Percentiles rank a stretch among this genome's conserved stretches.
phyloP scores from a whole-genome alignment of 2,113 vertebrate species.

The Carassius gibelio region DNA sequence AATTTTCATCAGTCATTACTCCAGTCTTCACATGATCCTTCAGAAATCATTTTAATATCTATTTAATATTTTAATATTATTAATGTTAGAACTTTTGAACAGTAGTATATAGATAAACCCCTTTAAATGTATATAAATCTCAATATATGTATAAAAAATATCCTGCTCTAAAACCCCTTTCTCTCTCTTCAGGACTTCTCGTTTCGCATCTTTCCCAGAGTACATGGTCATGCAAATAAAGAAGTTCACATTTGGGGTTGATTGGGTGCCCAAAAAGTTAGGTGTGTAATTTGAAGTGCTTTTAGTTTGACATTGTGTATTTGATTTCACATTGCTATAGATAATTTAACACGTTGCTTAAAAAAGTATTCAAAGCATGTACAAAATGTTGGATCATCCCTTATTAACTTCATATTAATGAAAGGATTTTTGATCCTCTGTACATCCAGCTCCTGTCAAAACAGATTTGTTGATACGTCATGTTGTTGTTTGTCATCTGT shows the following conservation, averaged over 20 bases:
- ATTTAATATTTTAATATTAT: too few species aligned
- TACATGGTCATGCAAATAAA: conserved; percentile 94
- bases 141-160: too few species aligned
- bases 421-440: not conserved
- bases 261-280: conserved; percentile 98
- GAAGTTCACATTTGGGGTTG: conserved; percentile 98
- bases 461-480: conserved; percentile 12
- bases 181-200: conserved; percentile 82
- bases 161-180: not conserved
- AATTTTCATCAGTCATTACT: too few species aligned
- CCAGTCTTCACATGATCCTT: too few species aligned
- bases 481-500: conserved; percentile 42
- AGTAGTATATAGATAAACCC: too few species aligned
- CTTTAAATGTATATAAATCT: too few species aligned
- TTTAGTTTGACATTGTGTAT: too few species aligned
- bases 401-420: not conserved
- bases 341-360: not conserved
- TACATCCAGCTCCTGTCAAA: not conserved
- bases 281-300: conserved; percentile 73
- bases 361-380: not conserved
- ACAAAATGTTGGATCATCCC: not conserved
- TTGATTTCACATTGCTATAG: too few species aligned
- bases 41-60: too few species aligned
- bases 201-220: conserved; percentile 94
- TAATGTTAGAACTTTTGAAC: too few species aligned